Conservation (phyloP, 2,113 vertebrate species). For the Colossoma macropomum region DNA sequence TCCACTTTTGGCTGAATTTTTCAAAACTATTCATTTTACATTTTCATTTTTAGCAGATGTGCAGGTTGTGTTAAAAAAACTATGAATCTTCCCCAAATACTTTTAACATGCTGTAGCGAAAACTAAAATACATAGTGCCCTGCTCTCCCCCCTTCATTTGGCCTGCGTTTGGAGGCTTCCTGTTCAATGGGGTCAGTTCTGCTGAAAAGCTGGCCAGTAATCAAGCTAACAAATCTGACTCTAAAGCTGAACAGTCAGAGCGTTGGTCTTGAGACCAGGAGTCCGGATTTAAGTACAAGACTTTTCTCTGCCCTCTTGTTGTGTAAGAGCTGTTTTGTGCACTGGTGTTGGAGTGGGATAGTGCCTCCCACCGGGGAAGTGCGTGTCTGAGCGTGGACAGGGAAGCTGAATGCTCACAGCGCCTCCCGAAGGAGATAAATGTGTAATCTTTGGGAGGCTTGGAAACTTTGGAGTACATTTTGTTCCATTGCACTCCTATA, state of each 20-base stretch:
- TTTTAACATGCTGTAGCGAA: no score
- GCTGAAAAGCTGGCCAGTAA: background rate
- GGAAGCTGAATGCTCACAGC: slow-evolving; percentile 17
- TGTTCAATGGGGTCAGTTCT: background rate
- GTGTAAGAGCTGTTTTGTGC: background rate
- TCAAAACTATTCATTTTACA: no score
- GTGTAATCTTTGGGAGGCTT: background rate
- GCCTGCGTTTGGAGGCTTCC: background rate
- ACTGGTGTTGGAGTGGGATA: background rate
- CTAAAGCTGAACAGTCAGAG: background rate
- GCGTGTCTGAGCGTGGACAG: background rate
- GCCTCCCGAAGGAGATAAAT: slow-evolving; percentile 5
- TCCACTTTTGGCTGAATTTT: no score
- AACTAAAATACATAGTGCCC: no score
- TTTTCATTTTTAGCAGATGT: no score
- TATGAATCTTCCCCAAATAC: no score
- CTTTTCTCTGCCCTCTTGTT: slow-evolving; percentile 5
- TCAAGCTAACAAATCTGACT: background rate
- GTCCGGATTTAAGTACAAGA: background rate
- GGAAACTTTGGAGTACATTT: background rate
- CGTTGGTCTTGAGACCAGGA: background rate
- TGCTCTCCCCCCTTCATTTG: no score
- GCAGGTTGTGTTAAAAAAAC: no score
- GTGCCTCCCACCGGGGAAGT: background rate
- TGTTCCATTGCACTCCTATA: no score